Evolutionary conservation across 2,113 vertebrate species (phyloP), one percentile per base, ranked within the genome.

Genomic region (Polypterus bichir): DNA sequence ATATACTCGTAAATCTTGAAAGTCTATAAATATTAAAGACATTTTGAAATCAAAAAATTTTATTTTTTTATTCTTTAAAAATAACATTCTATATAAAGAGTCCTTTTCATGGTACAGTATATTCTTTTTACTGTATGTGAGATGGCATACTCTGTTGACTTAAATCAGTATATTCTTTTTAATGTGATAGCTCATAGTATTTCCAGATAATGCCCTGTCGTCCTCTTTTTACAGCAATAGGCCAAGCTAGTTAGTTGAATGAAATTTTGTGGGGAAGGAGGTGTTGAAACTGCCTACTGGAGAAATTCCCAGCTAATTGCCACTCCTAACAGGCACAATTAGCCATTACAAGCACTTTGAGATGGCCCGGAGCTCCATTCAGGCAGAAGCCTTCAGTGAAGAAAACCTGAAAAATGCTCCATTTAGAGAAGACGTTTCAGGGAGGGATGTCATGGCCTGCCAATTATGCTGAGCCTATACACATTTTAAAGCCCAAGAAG

Each of bases 311-410:
- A 27, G 77, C 79, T 87, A 86, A 87, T 87, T 84, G 84, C 83
- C 70, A 78, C 73, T 78, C 83, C 83, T 88, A 82, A 84, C 81
- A 84, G 84, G 79, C 79, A 79, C 83, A 85, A 86, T 86, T 86
- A 86, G 83, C 79, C 65, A 73, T 79, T 86, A 85, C 83, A 84
- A 83, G 82, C 82, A 85, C 82, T 86, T 81, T 79, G 81, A 83
- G 83, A 84, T 81, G 81, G 81, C 82, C 83, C 77, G 73, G 76
- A 79, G 83, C 79, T 83, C 59, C 77, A 82, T 79, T 81, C 82
- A 79, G 86, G 88, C 88, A 87, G 76, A 71, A 86, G 81, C 76
- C 79, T 79, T 86, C 83, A 85, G 78, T 70, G 80, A 81, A 80
- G 83, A 88, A 83, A 83, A 76, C 78, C 76, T 80, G 81, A 83